These are phyloP conservation scores for Chrosomus eos DNA, from an alignment of 2,797 vertebrate species.

Conservation along the genomic window DNA sequence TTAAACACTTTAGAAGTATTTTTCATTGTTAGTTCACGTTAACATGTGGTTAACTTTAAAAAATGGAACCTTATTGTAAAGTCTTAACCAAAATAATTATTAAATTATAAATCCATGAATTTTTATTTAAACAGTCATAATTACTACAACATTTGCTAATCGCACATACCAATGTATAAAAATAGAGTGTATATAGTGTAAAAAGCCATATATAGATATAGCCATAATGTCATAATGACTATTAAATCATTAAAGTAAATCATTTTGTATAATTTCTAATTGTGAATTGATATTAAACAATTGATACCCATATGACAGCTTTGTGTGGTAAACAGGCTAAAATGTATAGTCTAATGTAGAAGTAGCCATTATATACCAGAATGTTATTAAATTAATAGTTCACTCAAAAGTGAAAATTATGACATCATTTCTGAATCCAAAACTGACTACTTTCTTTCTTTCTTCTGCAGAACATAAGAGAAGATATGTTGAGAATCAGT, in stretches of 20 bases:
- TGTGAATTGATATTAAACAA: background rate
- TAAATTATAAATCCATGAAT: background rate
- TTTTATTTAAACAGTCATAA: background rate
- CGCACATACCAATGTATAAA: background rate
- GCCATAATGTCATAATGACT: background rate
- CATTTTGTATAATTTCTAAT: background rate
- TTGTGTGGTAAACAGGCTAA: background rate
- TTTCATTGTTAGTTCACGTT: too few relatives aligned
- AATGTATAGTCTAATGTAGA: background rate
- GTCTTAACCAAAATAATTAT: background rate
- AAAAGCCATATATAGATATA: too few relatives aligned
- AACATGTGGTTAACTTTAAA: too few relatives aligned
- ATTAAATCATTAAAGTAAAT: background rate
- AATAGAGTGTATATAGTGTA: background rate
- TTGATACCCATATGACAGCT: background rate
- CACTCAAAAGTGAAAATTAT: background rate
- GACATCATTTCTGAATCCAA: too few relatives aligned
- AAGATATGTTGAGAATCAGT: too few relatives aligned
- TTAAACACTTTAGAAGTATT: too few relatives aligned
- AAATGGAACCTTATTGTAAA: too few relatives aligned
- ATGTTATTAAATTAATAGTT: background rate
- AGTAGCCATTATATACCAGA: background rate
- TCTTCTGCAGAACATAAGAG: too few relatives aligned
- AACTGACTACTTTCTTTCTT: too few relatives aligned
- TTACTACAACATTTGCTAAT: background rate